Percentiles rank a stretch among this genome's conserved stretches.
Evolutionary conservation across 2,113 vertebrate species (phyloP).

Genomic region (Salminus brasiliensis): DNA sequence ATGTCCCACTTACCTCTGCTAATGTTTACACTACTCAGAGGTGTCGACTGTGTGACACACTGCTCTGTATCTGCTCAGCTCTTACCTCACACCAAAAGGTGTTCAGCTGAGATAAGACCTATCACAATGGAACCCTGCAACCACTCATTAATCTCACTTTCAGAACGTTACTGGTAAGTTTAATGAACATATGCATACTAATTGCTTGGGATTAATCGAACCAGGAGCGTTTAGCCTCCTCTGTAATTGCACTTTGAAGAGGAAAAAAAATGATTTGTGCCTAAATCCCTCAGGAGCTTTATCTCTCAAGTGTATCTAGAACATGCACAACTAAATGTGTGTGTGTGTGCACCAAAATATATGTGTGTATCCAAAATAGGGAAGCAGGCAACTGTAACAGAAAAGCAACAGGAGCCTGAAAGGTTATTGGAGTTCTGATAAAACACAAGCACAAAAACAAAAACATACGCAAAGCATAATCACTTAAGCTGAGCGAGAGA

Average conservation of each 20-base stretch:
- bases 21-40: slow-evolving; percentile 20
- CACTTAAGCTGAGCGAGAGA: slow-evolving; percentile 22
- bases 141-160: slow-evolving; percentile 71
- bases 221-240: slow-evolving; percentile 58
- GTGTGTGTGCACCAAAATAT: background rate
- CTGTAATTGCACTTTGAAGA: slow-evolving; percentile 59
- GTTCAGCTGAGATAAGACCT: slow-evolving; percentile 70
- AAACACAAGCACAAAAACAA: slow-evolving; percentile 42
- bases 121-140: slow-evolving; percentile 65
- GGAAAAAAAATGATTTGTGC: slow-evolving; percentile 42
- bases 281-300: slow-evolving; percentile 36
- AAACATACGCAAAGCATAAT: slow-evolving; percentile 18
- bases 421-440: slow-evolving; percentile 17
- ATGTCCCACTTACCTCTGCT: background rate
- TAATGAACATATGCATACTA: slow-evolving; percentile 60
- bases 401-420: slow-evolving; percentile 5
- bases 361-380: slow-evolving; percentile 10
- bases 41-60: slow-evolving; percentile 46
- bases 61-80: slow-evolving; percentile 58
- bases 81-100: slow-evolving; percentile 66
- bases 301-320: slow-evolving; percentile 21
- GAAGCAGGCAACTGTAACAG: slow-evolving; percentile 50
- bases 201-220: slow-evolving; percentile 69
- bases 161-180: slow-evolving; percentile 69
- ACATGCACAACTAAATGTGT: background rate